Evolutionary conservation across 2,113 vertebrate genomes (phyloP).

Genomic region (Danionella cerebrum): DNA sequence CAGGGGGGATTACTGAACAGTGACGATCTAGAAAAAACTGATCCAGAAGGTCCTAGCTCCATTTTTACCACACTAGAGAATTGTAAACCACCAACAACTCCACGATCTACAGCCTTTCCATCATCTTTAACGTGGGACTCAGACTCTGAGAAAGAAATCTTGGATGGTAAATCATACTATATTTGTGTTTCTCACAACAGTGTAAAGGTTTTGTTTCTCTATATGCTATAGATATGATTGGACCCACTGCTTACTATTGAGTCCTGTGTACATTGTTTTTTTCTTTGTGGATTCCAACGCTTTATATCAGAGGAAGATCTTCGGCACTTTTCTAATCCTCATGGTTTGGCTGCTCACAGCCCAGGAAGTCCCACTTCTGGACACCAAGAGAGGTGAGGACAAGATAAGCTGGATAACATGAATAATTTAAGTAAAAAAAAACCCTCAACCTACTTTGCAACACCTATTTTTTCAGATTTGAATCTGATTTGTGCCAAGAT

Average conservation of each 20-base stretch:
- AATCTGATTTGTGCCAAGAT: constrained; percentile 49
- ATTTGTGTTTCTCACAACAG: neutral
- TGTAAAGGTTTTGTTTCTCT: constrained; percentile 1
- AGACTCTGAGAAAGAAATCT: constrained; percentile 67
- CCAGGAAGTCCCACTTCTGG: constrained; percentile 65
- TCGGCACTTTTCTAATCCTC: constrained; percentile 72
- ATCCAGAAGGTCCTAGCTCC: constrained; percentile 26
- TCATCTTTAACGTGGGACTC: constrained; percentile 73
- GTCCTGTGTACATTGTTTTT: constrained; percentile 36
- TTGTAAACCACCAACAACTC: constrained; percentile 48
- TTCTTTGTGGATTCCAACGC: constrained; percentile 40
- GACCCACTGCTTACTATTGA: constrained; percentile 18
- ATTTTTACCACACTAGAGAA: constrained; percentile 34
- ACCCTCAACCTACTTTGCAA: neutral
- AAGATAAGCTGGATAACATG: no score
- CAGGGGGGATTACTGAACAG: constrained; percentile 25
- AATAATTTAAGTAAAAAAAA: no score
- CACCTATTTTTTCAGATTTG: constrained; percentile 42
- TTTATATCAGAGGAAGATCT: constrained; percentile 68
- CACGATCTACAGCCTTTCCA: constrained; percentile 62
- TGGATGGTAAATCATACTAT: constrained; percentile 54
- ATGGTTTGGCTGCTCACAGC: constrained; percentile 72
- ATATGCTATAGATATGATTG: constrained; percentile 12
- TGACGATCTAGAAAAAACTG: constrained; percentile 12
- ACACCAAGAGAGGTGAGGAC: constrained; percentile 35